Percentiles rank a stretch among this genome's conserved stretches.
These are phyloP conservation scores for Pomatorhinus ruficollis DNA, from an alignment of 2,113 vertebrate genomes.

Conservation along the genomic window DNA sequence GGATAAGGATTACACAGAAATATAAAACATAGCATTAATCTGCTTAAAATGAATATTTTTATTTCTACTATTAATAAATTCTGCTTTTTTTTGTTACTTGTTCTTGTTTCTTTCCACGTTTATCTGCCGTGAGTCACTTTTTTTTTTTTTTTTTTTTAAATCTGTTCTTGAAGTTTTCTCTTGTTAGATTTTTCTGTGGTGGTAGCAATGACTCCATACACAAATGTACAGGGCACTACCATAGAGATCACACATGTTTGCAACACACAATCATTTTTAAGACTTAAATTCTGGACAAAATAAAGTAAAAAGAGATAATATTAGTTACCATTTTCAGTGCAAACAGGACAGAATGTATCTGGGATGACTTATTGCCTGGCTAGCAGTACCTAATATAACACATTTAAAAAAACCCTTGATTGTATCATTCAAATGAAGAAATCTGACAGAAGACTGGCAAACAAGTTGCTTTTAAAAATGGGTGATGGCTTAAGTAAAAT, in stretches of 20 bases:
- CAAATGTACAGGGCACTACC: neutral
- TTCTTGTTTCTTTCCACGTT: neutral
- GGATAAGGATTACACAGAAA: neutral
- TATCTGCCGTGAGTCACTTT: neutral
- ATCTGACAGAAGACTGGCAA: neutral
- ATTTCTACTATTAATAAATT: neutral
- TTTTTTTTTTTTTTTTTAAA: neutral
- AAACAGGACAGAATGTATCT: neutral
- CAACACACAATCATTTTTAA: neutral
- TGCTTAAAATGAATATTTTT: neutral
- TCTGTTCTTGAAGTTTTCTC: neutral
- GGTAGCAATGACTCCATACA: neutral
- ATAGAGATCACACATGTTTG: neutral
- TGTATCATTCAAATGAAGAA: neutral
- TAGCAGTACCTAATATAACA: neutral
- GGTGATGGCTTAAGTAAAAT: neutral
- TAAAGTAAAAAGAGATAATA: neutral
- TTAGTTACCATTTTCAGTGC: neutral
- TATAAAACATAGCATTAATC: neutral
- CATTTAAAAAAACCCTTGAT: neutral
- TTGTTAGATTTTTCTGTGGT: neutral
- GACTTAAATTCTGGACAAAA: neutral
- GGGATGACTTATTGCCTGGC: neutral
- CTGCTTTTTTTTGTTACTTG: neutral
- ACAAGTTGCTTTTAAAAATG: neutral